These are phyloP conservation scores for Muntiacus muntjak DNA, from an alignment of 2,113 vertebrate genomes.

Conservation along the genomic window DNA sequence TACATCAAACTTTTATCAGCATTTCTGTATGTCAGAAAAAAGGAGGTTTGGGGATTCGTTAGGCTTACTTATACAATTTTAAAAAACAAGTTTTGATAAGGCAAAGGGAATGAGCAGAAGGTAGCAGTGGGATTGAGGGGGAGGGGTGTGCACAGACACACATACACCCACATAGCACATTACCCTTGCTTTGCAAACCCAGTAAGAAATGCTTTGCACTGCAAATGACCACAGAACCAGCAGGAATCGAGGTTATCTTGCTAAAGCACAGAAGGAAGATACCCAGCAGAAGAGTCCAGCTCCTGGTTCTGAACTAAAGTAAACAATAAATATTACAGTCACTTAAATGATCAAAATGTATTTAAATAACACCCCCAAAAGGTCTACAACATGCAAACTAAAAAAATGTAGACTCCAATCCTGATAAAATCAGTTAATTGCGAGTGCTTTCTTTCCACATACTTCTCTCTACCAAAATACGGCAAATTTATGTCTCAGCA, in stretches of 20 bases:
- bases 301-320: constrained; percentile 67
- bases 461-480: constrained; percentile 39
- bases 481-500: constrained; percentile 2
- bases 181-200: constrained; percentile 70
- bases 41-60: background rate
- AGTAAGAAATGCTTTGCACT: constrained; percentile 62
- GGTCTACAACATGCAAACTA: constrained; percentile 66
- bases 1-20: background rate
- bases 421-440: constrained; percentile 77
- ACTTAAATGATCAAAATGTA: constrained; percentile 44
- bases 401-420: constrained; percentile 51
- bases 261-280: constrained; percentile 69
- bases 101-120: background rate
- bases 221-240: constrained; percentile 60
- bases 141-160: constrained; percentile 22
- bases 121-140: background rate
- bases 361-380: constrained; percentile 52
- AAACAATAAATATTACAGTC: constrained; percentile 68
- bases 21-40: background rate
- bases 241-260: constrained; percentile 65
- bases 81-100: constrained; percentile 25
- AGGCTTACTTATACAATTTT: background rate
- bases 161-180: constrained; percentile 41
- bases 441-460: constrained; percentile 54
- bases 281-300: constrained; percentile 65